phyloP scores from a whole-genome alignment of 2,113 vertebrate species.

The Phrynocephalus versicolor region DNA sequence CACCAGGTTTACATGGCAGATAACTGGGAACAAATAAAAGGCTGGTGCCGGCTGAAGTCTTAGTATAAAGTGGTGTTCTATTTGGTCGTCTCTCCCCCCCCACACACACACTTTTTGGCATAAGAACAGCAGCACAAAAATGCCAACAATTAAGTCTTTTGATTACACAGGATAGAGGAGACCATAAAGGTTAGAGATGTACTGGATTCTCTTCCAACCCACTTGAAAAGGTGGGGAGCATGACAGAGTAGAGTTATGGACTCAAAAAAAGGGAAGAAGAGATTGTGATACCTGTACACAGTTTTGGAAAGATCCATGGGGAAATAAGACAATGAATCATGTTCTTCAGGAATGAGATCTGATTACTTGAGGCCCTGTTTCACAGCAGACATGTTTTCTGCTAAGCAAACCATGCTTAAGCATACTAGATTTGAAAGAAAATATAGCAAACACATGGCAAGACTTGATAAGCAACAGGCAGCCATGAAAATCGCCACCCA shows the following conservation, averaged over 20 bases:
- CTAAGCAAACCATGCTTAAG: background rate
- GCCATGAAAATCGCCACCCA: background rate
- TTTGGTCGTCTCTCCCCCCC: too few relatives aligned
- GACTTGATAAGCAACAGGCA: background rate
- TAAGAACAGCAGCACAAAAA: too few relatives aligned
- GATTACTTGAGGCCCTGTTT: background rate
- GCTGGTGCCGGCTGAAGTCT: background rate
- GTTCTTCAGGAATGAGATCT: background rate
- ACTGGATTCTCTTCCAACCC: background rate
- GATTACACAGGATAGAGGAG: background rate
- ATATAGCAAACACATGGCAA: background rate
- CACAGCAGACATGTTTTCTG: constrained; percentile 1
- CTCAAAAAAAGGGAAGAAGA: background rate
- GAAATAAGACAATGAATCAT: background rate
- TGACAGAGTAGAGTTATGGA: background rate
- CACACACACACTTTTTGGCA: too few relatives aligned
- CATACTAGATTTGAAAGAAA: background rate
- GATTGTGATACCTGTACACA: background rate
- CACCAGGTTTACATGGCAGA: background rate
- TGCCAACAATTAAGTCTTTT: background rate
- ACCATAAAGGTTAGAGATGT: background rate
- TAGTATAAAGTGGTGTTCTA: background rate
- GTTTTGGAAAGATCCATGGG: background rate
- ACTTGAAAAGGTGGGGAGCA: background rate
- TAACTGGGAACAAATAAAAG: background rate